Percentiles rank a stretch among this genome's conserved stretches.
phyloP scores from a whole-genome alignment of 1,140 invertebrate genomes.

The Aphidius gifuensis region DNA sequence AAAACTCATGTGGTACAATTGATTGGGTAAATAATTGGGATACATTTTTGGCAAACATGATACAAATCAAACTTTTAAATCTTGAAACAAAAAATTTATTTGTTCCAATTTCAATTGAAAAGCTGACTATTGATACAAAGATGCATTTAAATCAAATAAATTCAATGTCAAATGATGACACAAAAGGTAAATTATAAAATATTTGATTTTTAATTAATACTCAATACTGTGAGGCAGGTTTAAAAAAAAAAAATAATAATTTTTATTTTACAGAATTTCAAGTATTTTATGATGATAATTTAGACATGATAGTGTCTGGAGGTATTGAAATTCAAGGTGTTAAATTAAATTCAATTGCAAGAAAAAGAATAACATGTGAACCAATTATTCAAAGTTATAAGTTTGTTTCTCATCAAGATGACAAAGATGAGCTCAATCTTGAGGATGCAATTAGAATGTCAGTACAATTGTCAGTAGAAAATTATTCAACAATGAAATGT shows the following conservation, averaged over 20 bases:
- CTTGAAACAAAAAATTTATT: slow-evolving; percentile 71
- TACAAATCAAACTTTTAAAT: slow-evolving; percentile 82
- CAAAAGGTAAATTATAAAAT: slow-evolving; percentile 33
- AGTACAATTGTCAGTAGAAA: slow-evolving; percentile 77
- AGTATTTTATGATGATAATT: slow-evolving; percentile 54
- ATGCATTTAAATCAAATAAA: slow-evolving; percentile 58
- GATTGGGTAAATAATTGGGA: slow-evolving; percentile 84
- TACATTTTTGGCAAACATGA: slow-evolving; percentile 88
- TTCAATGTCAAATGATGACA: slow-evolving; percentile 36
- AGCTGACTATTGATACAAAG: slow-evolving; percentile 73
- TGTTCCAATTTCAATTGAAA: slow-evolving; percentile 81
- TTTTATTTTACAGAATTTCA: slow-evolving; percentile 43
- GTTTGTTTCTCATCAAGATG: slow-evolving; percentile 60
- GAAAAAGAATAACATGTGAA: slow-evolving; percentile 60
- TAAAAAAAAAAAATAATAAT: not conserved
- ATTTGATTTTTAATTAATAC: slow-evolving; percentile 5
- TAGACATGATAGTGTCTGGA: slow-evolving; percentile 58
- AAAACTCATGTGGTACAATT: slow-evolving; percentile 54
- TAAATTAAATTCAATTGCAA: slow-evolving; percentile 74
- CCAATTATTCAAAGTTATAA: slow-evolving; percentile 72
- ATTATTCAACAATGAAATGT: slow-evolving; percentile 64
- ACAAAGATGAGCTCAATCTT: slow-evolving; percentile 33
- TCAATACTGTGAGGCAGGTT: not conserved
- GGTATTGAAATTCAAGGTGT: slow-evolving; percentile 84
- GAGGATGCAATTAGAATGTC: slow-evolving; percentile 58